Evolutionary conservation across 1,140 invertebrate species (phyloP), one percentile per base, ranked within the genome.

Genomic region (Tigriopus japonicus): DNA sequence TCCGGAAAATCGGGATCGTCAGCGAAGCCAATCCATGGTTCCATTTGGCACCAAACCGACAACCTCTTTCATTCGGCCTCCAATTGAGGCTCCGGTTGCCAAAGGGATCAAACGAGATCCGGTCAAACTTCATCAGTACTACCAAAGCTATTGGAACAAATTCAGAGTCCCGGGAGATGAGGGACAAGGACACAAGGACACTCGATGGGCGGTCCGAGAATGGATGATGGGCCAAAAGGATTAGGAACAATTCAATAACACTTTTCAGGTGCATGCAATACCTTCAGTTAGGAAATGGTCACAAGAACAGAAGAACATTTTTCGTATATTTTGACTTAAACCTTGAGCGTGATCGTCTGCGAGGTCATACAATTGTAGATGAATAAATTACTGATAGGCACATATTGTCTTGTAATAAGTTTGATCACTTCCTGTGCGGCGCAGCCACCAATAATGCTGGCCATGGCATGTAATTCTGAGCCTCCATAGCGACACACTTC

Each of bases 401-500:
- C 86, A 71, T 95, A 98, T 74, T 98, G 95, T 67, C 81, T 80
- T 1, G 95, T 98, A 51, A 97, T 80, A n/a, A 99, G 75, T 76
- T 99, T 99, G 60, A 99, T 96, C 2, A 82, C 81, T 76, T 98
- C 95, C 67, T 98, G 95, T 13, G 93, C 91, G 42, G 84, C 85
- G 69, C 88, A 85, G 1, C 93, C 95, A 65, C 85, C 88, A 61
- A 98, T 77, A 71, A 92, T 92, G 9, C 93, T 83, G 24, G 93
- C 90, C n/a, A 98, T 79, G 35, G 89, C 87, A 73, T 98, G 94
- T 43, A 97, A 72, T 74, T 98, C 93, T 7, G 86, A 80, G 15
- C 87, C 91, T 51, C 94, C 94, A 74, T 90, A 98, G 6, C 80
- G 73, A 69, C 87, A 92, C 73, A 96, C 85, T 75, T 97, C 93